Conservation (phyloP, 2,797 vertebrate species). For the Distichodus sexfasciatus region DNA sequence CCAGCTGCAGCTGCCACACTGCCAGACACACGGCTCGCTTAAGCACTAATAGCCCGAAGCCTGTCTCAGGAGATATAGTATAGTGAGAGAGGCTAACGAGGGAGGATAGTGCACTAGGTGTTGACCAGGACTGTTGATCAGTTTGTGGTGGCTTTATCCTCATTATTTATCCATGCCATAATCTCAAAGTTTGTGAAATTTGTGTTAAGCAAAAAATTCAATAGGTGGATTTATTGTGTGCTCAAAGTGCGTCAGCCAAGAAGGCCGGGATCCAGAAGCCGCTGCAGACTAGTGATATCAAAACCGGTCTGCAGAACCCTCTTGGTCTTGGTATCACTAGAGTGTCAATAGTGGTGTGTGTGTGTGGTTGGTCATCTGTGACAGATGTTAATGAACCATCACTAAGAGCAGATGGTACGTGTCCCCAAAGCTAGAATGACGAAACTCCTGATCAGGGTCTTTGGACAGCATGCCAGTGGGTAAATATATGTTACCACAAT, state of each 20-base stretch:
- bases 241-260: too few relatives aligned
- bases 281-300: background rate
- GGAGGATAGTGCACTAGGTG: background rate
- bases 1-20: conserved; percentile 34
- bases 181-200: too few relatives aligned
- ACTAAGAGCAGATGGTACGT: conserved; percentile 48
- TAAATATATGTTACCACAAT: conserved; percentile 25
- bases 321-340: conserved; percentile 16
- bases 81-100: background rate
- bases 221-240: background rate
- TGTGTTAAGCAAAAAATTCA: too few relatives aligned
- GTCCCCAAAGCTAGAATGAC: conserved; percentile 15
- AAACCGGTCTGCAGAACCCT: conserved; percentile 3
- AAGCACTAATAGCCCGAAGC: background rate
- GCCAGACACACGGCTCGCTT: background rate
- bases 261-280: too few relatives aligned
- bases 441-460: conserved; percentile 17
- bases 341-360: conserved; percentile 20
- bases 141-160: too few relatives aligned
- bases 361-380: conserved; percentile 57
- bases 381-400: conserved; percentile 68
- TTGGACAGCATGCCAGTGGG: background rate
- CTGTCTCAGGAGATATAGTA: background rate
- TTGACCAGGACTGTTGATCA: too few relatives aligned
- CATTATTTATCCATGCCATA: too few relatives aligned